Conservation (phyloP, 92 coral and sea anemone species). For the Palythoa grandis region DNA sequence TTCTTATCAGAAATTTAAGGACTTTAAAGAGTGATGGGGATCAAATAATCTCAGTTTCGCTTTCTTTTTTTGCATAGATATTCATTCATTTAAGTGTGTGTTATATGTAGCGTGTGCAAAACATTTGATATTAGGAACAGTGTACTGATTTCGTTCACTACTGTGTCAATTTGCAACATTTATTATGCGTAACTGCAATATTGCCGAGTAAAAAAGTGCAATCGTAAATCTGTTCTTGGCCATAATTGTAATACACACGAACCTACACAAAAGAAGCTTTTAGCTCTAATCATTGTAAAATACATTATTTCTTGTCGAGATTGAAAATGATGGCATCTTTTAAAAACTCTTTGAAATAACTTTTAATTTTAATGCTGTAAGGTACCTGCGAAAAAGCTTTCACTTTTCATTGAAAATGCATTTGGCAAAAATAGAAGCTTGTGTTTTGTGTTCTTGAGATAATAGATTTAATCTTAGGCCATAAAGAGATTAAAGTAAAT, state of each 20-base stretch:
- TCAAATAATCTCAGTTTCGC: conserved; percentile 3
- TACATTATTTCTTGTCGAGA: not conserved
- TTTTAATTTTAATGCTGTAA: not conserved
- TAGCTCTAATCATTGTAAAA: not conserved
- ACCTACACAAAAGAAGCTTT: not conserved
- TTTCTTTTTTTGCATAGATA: not conserved
- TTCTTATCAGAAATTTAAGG: conserved; percentile 14
- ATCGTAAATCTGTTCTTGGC: not conserved
- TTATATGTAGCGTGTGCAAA: not conserved
- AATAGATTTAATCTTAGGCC: not conserved
- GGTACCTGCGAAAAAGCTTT: not conserved
- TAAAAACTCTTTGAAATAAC: not conserved
- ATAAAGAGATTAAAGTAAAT: not conserved
- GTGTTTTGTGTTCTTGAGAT: not conserved
- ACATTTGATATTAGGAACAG: not conserved
- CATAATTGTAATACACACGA: not conserved
- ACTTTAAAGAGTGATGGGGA: not conserved
- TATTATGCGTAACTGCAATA: not conserved
- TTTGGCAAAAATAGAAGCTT: not conserved
- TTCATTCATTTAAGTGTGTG: not conserved
- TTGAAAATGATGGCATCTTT: not conserved
- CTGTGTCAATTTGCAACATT: not conserved
- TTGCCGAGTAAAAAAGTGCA: not conserved
- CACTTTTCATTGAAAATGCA: not conserved
- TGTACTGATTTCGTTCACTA: not conserved